These are phyloP conservation scores for Megaceryle alcyon DNA, from an alignment of 2,797 vertebrate species.

Conservation along the genomic window DNA sequence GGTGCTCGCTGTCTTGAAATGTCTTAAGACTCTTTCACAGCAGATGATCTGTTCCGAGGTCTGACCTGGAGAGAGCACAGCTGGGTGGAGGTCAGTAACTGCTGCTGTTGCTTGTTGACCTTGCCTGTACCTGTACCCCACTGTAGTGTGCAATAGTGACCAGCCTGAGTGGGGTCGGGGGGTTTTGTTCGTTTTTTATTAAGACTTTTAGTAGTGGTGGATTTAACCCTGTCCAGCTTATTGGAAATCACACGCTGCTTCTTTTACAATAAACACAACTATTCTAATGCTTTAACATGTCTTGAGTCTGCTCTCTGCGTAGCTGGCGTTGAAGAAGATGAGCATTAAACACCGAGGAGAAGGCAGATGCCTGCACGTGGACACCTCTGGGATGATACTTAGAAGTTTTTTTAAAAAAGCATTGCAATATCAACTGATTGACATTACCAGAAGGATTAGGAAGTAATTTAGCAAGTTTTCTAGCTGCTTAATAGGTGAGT, in stretches of 20 bases:
- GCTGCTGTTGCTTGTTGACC: neutral
- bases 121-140: neutral
- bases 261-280: neutral
- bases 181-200: neutral
- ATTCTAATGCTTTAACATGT: neutral
- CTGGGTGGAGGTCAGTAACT: neutral
- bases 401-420: neutral
- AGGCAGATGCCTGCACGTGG: neutral
- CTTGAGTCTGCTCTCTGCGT: neutral
- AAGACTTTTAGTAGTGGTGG: neutral
- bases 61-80: neutral
- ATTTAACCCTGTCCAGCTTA: neutral
- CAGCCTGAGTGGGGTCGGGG: neutral
- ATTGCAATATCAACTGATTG: neutral
- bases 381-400: neutral
- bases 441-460: neutral
- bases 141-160: accelerated
- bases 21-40: neutral
- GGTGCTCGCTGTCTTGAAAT: accelerated
- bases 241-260: neutral
- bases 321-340: neutral
- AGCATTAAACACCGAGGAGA: neutral
- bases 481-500: neutral
- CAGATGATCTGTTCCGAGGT: neutral
- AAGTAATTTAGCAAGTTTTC: neutral